Evolutionary conservation across 2,113 vertebrate genomes (phyloP), one percentile per base, ranked within the genome.

Genomic region (Hepsetus odoe): DNA sequence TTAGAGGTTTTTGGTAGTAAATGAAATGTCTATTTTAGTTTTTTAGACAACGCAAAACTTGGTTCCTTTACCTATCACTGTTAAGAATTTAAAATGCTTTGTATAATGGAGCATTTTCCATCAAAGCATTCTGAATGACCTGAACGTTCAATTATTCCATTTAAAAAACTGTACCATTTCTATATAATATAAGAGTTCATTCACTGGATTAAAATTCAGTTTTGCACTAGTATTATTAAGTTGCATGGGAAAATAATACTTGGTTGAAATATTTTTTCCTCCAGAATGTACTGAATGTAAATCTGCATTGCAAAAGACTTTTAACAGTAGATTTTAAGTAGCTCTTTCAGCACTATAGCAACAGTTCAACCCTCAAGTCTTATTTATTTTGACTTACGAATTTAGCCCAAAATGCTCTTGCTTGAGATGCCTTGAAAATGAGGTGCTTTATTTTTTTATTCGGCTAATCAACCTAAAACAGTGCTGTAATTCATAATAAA

Each of bases 291-390:
- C n/a, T 53, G 30, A 75, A 75, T 75, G 59, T 66, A 24, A 18
- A n/a, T 16, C 18, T 30, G 71, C 56, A 61, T 0, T 49, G 59
- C 59, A 51, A 46, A 26, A 28, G 28, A 35, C 16, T 51, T 51
- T 53, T 49, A 75, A 65, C 56, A 42, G 55, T 73, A 40, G 58
- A 73, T 42, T 40, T 40, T 16, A 40, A 38, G 3, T 35, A 51
- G 28, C 5, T 42, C 4, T 49, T 49, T 49, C 18, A 18, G 16
- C 14, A 49, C 18, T 1, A 16, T 2, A 5, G 14, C 14, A 46
- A 0, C 44, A 5, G 40, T 12, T n/a, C 20, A 20, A 55, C 20
- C 16, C n/a, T 58, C 53, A 56, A 3, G 9, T 20, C 11, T 58
- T 24, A 58, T 58, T 58, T 28, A 58, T 58, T 58, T 28, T 26